These are phyloP conservation scores for Poeciliopsis presidionis DNA, from an alignment of 2,797 vertebrate genomes.

Conservation along the genomic window DNA sequence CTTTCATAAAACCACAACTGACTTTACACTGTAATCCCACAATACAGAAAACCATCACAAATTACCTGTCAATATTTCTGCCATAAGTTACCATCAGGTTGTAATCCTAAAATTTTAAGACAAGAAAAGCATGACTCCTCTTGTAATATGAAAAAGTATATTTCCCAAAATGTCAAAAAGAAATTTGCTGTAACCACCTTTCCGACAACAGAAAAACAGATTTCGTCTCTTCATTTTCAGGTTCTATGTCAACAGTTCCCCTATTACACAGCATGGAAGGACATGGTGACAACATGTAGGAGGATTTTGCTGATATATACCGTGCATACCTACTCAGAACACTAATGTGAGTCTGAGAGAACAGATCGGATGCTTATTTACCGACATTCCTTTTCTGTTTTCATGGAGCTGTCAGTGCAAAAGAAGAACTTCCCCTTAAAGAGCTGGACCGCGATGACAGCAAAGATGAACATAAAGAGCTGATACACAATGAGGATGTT, in stretches of 20 bases:
- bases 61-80: not conserved
- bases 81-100: not conserved
- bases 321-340: conserved; percentile 10
- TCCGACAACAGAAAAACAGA: not conserved
- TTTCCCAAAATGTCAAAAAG: conserved; percentile 4
- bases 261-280: conserved; percentile 3
- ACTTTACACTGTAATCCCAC: not conserved
- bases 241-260: conserved; percentile 3
- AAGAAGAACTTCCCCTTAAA: conserved; percentile 99
- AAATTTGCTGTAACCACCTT: not conserved
- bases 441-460: conserved; percentile 97
- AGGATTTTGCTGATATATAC: conserved; percentile 12
- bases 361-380: conserved; percentile 73
- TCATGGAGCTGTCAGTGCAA: conserved; percentile 96
- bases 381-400: conserved; percentile 97
- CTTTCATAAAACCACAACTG: not conserved
- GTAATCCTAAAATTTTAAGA: not conserved
- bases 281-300: conserved; percentile 34
- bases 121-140: not conserved
- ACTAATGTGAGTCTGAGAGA: conserved; percentile 8
- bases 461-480: conserved; percentile 99
- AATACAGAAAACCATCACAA: not conserved
- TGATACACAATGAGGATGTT: conserved; percentile 99
- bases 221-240: conserved; percentile 2
- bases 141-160: not conserved